Evolutionary conservation across 1,140 invertebrate genomes (phyloP).

Genomic region (Nilaparvata lugens): DNA sequence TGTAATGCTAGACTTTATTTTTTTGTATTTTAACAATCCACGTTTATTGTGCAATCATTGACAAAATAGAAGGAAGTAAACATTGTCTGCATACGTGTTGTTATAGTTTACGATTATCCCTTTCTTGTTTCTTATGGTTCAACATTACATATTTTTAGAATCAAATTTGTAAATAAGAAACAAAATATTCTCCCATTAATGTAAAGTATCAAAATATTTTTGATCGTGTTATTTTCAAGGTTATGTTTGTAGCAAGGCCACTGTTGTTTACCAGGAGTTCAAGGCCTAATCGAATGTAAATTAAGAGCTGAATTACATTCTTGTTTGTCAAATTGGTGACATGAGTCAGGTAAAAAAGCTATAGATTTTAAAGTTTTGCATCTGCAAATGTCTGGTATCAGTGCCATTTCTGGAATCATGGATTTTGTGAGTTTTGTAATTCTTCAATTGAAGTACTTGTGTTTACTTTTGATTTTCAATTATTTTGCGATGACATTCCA

Average conservation of each 20-base stretch:
- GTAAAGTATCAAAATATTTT: background rate
- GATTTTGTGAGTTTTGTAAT: background rate
- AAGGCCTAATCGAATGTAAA: slow-evolving; percentile 1
- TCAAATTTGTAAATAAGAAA: background rate
- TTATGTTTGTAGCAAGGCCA: slow-evolving; percentile 2
- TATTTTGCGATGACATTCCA: background rate
- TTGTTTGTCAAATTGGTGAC: background rate
- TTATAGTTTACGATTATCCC: background rate
- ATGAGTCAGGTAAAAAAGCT: background rate
- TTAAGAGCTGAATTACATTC: background rate
- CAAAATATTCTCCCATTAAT: background rate
- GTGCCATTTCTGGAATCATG: background rate
- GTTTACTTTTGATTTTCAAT: background rate
- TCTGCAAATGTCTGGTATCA: background rate
- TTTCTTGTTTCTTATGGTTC: background rate
- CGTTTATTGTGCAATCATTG: background rate
- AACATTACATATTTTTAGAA: background rate
- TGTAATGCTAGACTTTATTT: no score
- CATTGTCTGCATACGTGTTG: background rate
- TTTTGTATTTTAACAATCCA: background rate
- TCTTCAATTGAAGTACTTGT: background rate
- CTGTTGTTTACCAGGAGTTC: slow-evolving; percentile 4
- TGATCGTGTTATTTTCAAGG: background rate
- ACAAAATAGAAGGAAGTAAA: background rate
- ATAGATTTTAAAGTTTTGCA: background rate